Evolutionary conservation across 2,888 invertebrate genomes (phyloP), one percentile per base, ranked within the genome.

Genomic region (Philereme transversata): DNA sequence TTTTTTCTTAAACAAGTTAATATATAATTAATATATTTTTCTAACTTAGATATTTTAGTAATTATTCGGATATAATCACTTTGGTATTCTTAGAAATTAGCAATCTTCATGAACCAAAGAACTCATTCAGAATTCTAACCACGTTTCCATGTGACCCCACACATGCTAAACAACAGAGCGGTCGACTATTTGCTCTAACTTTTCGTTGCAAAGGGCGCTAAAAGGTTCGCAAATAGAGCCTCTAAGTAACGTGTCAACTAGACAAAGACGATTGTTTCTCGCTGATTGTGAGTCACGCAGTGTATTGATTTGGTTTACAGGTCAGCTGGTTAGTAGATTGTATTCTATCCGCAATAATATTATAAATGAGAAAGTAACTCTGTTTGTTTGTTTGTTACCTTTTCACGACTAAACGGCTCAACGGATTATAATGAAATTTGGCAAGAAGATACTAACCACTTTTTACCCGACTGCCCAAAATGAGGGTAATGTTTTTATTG

Each of bases 141-240:
- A 58, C 54, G 51, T 47, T 54, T 59, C 55, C 48, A 59, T 57
- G 64, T 70, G 71, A 65, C 64, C 67, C 69, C 65, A 67, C 65
- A 64, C 54, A 69, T 64, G 67, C 68, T 73, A 73, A 74, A 66
- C 67, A 61, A 62, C 65, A 56, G 53, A 69, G 71, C 75, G 76
- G 69, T 71, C 55, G 64, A 53, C 71, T 87, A 79, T 88, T 88
- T 87, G 77, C 80, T 74, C 78, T 76, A 82, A 85, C 80, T 83
- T 82, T 78, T 81, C 79, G 78, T 78, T 79, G 74, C 77, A 72
- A 79, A 82, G 87, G 89, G 86, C 76, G 87, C 86, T 91, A 91
- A 90, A 90, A 91, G 90, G 87, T 83, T 86, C 79, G 90, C 86
- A 87, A 91, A 91, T 85, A 91, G 77, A 82, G 68, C 81, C 77